phyloP scores from a whole-genome alignment of 1,140 invertebrate species.

The Odontomachus brunneus region DNA sequence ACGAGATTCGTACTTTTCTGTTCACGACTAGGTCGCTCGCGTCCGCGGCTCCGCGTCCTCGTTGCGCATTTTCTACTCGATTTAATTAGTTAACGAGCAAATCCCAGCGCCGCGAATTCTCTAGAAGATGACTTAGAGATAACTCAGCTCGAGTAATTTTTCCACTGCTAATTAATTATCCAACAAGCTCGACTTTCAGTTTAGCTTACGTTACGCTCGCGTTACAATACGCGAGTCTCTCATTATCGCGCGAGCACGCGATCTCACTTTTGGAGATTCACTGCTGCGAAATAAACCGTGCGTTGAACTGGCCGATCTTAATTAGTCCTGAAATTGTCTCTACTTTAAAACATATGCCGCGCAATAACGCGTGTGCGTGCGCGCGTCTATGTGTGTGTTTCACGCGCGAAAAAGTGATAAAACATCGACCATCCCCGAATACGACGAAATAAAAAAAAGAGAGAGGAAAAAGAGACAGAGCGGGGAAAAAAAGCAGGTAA shows the following conservation, averaged over 20 bases:
- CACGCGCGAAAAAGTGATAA: slow-evolving; percentile 12
- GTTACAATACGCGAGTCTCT: background rate
- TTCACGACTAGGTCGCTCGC: background rate
- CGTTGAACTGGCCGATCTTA: background rate
- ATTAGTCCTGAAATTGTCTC: slow-evolving; percentile 36
- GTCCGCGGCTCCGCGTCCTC: background rate
- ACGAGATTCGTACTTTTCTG: background rate
- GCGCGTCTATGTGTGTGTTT: background rate
- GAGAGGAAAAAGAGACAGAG: too few species aligned
- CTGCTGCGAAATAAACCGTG: slow-evolving; percentile 1
- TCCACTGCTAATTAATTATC: slow-evolving; percentile 41
- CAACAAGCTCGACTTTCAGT: slow-evolving; percentile 35
- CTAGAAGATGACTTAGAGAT: slow-evolving; percentile 1
- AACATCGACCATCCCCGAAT: slow-evolving; percentile 28
- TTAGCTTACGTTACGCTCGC: background rate
- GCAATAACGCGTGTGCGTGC: background rate
- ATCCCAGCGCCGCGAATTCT: slow-evolving; percentile 25
- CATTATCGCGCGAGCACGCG: slow-evolving; percentile 20
- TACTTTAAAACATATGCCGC: slow-evolving; percentile 22
- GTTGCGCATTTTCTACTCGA: background rate
- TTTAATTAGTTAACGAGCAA: slow-evolving; percentile 48
- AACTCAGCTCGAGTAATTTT: slow-evolving; percentile 20
- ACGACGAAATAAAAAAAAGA: background rate
- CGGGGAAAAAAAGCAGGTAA: too few species aligned
- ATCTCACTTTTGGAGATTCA: slow-evolving; percentile 15